Percentiles rank a stretch among this genome's conserved stretches.
Evolutionary conservation across 1,140 invertebrate genomes (phyloP).

Genomic region (Spodoptera litura): DNA sequence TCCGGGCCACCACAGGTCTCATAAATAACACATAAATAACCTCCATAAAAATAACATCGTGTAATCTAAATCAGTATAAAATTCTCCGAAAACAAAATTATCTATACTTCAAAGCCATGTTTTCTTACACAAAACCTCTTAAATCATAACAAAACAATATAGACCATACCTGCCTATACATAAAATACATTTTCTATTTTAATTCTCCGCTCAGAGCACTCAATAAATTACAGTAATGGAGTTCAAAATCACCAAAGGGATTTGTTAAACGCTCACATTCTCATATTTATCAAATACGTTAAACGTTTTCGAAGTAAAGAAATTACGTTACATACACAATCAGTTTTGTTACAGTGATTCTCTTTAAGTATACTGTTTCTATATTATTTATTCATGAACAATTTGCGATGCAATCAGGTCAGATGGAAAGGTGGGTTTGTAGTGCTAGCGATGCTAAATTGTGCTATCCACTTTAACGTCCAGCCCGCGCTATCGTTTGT

Average conservation of each 20-base stretch:
- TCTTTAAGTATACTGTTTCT: constrained; percentile 70
- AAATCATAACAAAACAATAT: no score
- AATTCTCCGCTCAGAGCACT: constrained; percentile 41
- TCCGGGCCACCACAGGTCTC: no score
- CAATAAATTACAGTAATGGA: constrained; percentile 1
- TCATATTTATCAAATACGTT: constrained; percentile 20
- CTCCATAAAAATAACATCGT: no score
- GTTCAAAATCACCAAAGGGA: constrained; percentile 12
- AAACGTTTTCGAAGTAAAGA: constrained; percentile 41
- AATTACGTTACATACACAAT: constrained; percentile 54
- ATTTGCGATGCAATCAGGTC: constrained; percentile 84
- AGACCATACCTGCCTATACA: no score
- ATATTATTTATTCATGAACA: constrained; percentile 84
- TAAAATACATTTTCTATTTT: background rate
- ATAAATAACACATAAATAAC: no score
- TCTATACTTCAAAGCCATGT: no score
- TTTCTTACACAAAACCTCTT: no score
- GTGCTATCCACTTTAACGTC: background rate
- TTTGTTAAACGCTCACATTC: constrained; percentile 24
- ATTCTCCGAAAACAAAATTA: no score
- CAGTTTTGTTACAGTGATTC: constrained; percentile 62
- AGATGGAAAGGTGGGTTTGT: constrained; percentile 57
- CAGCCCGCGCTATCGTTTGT: no score
- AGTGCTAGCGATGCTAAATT: background rate
- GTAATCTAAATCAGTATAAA: no score